Percentiles rank a stretch among this genome's conserved stretches.
Conservation (phyloP, 2,113 vertebrate species). For the Toxotes chatareus region DNA sequence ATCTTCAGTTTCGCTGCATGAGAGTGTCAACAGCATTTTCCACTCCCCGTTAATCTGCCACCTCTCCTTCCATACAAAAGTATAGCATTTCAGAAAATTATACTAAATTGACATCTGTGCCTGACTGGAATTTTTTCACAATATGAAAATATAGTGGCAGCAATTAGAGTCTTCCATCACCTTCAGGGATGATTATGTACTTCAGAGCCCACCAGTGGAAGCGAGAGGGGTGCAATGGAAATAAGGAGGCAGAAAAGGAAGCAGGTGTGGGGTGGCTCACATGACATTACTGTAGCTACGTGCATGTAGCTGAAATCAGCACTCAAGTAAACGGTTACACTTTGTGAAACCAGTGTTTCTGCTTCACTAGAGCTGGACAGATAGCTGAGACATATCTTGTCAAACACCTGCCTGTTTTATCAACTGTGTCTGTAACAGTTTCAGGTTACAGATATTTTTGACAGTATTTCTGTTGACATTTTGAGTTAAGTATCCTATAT, state of each 20-base stretch:
- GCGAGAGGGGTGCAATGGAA: constrained; percentile 46
- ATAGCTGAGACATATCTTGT: neutral
- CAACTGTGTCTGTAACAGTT: neutral
- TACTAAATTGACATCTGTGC: constrained; percentile 78
- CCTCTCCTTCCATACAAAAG: constrained; percentile 66
- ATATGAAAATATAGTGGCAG: constrained; percentile 73
- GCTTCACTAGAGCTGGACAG: neutral
- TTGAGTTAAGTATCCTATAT: neutral
- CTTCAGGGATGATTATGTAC: constrained; percentile 72
- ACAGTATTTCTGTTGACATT: neutral
- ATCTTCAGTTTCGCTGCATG: constrained; percentile 26
- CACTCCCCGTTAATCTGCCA: constrained; percentile 55
- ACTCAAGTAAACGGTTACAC: neutral
- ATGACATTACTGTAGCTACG: neutral
- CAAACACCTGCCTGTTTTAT: neutral
- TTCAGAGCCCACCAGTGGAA: constrained; percentile 56
- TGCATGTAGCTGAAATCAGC: neutral
- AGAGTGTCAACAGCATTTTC: constrained; percentile 58
- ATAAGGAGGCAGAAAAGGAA: constrained; percentile 52
- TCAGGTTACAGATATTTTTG: neutral
- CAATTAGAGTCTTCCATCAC: constrained; percentile 75
- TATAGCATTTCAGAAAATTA: constrained; percentile 82
- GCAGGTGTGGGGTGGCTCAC: constrained; percentile 52
- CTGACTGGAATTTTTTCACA: constrained; percentile 57
- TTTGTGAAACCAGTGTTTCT: neutral